Evolutionary conservation across 2,888 invertebrate genomes (phyloP), one percentile per base, ranked within the genome.

Genomic region (Zele albiditarsus): DNA sequence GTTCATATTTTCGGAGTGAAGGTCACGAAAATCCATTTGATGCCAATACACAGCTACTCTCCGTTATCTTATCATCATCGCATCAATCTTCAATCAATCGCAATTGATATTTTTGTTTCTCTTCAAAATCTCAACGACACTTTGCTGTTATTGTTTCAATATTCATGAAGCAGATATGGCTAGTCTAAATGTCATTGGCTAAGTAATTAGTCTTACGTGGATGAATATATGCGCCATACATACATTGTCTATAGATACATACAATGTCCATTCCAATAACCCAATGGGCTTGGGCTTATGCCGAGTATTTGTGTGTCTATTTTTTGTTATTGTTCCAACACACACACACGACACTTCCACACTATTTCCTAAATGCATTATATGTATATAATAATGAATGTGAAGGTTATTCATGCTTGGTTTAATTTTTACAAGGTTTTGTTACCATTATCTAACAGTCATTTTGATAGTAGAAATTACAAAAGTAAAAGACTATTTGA

Each of bases 11-110:
- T 75, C 68, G 71, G 8, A 62, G 38, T 38, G 68, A 49, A 66
- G 77, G 78, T 79, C 80, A 78, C 78, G 60, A 69, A 79, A 80
- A 53, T 69, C 68, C 75, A 76, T 70, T 74, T 65, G 23, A 70
- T 70, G 33, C n/a, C 38, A 38, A 74, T 70, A 33, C 74, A 74
- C 63, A 70, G 65, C 63, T 63, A 38, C 46, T 63, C 53, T 16
- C 65, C 65, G 28, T 53, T 49, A 62, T 62, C 42, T 58, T 49
- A 28, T 57, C 49, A 66, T 33, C 57, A 68, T 68, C n/a, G 23
- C 42, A 31, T 46, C 60, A 57, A 58, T 58, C 31, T 69, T 38
- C 60, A 63, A 49, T 28, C n/a, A 28, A 27, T 57, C 5, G n/a
- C 31, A 27, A 53, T 20, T 49, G 3, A 16, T n/a, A 42, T 49